Evolutionary conservation across 2,888 invertebrate genomes (phyloP), one percentile per base, ranked within the genome.

Genomic region (Branchipolynoe longqiensis): DNA sequence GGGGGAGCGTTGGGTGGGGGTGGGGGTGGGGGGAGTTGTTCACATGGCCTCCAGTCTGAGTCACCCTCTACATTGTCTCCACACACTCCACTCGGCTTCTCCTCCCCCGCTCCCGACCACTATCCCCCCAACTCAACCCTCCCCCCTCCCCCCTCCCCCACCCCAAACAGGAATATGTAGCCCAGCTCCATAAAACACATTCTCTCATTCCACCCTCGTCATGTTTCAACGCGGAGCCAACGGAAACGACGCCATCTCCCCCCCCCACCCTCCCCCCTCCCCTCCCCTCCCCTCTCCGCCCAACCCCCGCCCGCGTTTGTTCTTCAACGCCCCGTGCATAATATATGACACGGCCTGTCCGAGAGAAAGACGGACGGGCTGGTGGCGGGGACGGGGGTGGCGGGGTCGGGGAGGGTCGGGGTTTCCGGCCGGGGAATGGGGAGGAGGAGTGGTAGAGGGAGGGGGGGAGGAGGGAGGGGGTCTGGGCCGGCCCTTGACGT

Each of bases 321-420:
- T 33, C 69, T 38, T 38, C 69, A 33, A 69, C 69, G 69, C 69
- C 38, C 69, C 38, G 69, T 69, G 69, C 69, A 69, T 69, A 69
- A 69, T 69, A 69, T 69, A 69, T 69, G 69, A 69, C 69, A 69
- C 36, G 14, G 33, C 38, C 62, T 38, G 31, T 4, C 6, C 22
- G 14, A 69, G 12, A n/a, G 69, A 69, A 31, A 31, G 69, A 18
- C 69, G 58, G 22, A n/a, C 58, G 58, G 4, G 22, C 38, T 69
- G 69, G 36, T 38, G 33, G 62, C 62, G 31, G n/a, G 56, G 56
- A 22, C 3, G 56, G 25, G 62, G 28, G 62, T n/a, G n/a, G n/a
- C n/a, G n/a, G n/a, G n/a, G n/a, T 8, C 48, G 48, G 18, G 48
- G 8, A 18, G 18, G 48, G 8, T 12, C 8, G 48, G 48, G 18